Evolutionary conservation across 92 coral and sea anemone species (phyloP), one percentile per base, ranked within the genome.

Genomic region (Meandrina meandrites): DNA sequence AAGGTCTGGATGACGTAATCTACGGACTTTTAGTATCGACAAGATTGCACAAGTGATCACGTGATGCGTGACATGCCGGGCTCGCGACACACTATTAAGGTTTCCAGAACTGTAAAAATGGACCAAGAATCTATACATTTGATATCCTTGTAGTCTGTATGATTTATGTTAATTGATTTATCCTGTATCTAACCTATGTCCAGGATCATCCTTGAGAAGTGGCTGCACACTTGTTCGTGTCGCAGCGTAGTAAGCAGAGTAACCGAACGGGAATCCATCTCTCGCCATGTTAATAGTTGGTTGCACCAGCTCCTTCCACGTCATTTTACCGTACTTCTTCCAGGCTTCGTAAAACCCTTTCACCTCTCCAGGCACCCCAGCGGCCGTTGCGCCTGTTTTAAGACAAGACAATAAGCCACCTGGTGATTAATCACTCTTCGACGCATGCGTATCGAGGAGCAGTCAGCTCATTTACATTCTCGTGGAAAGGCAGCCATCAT

Each of bases 281-380:
- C 22, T 87, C 15, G 96, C 96, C 85, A 93, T 36, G 79, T 93
- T 91, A 51, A 93, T 86, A 18, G 94, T 36, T 2, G 96, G 96
- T 58, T 91, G 92, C 1, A 93, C 71, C 14, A 93, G 91, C 1
- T 86, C 88, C 48, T 82, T 87, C 96, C 96, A 93, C 5, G 86
- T 77, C 27, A 91, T 79, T 50, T 87, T 87, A 2, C 96, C 96
- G 30, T 86, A 84, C 71, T 67, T 69, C 45, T 71, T 79, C 96
- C 96, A 93, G 11, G 90, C 96, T 22, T 76, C 56, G 81, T 86
- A 84, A 69, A 83, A 79, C 5, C 94, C 96, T 32, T 75, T 81
- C 21, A 93, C 91, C 79, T 93, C 96, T 7, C 93, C 93, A 0
- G 95, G 95, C 1, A 92, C 92, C 30, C 88, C 95, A 18, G 86